These are phyloP conservation scores for Oasisia sp. DNA, from an alignment of 2,888 invertebrate genomes.

Conservation along the genomic window DNA sequence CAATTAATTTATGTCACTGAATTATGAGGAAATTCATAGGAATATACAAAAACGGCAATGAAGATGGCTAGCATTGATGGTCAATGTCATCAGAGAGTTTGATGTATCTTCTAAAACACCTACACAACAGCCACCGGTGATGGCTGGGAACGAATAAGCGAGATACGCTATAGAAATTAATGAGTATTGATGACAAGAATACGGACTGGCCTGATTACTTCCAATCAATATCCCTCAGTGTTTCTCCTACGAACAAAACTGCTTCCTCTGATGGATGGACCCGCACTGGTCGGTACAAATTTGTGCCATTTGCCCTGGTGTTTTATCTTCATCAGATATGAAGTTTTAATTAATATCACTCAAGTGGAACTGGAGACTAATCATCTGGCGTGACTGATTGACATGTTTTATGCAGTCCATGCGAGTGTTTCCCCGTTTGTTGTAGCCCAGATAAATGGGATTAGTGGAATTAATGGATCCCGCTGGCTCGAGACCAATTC, in stretches of 20 bases:
- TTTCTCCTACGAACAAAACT: background rate
- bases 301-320: background rate
- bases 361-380: background rate
- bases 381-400: background rate
- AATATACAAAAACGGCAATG: background rate
- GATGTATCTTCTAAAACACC: background rate
- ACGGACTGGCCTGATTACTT: background rate
- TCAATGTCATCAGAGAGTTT: background rate
- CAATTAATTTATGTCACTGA: background rate
- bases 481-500: background rate
- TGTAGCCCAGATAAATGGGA: background rate
- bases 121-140: background rate
- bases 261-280: background rate
- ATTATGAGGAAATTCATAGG: background rate
- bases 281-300: background rate
- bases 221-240: background rate
- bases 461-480: background rate
- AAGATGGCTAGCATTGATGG: background rate
- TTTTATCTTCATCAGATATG: slow-evolving; percentile 12
- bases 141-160: background rate
- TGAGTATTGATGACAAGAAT: slow-evolving; percentile 8
- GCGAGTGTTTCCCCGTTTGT: background rate
- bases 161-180: background rate
- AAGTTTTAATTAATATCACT: slow-evolving; percentile 10
- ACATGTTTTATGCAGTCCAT: background rate